Base-by-base conservation (phyloP, 2,113 vertebrate genomes). In the Uria lomvia region DNA sequence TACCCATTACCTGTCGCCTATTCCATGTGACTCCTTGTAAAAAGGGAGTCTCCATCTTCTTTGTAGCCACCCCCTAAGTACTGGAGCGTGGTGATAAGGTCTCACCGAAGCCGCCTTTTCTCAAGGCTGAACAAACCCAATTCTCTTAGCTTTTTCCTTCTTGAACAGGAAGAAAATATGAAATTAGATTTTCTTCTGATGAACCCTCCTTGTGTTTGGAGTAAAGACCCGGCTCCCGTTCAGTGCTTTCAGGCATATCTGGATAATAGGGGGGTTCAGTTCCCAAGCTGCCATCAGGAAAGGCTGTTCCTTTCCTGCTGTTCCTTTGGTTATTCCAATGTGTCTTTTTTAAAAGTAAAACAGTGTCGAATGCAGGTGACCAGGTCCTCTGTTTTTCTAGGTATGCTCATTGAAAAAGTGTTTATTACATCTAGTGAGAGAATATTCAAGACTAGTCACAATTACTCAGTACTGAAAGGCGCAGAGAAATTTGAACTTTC, bases 231-330 rank as follows among this genome's bases (percentile, higher is more conserved):
- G 1, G 38, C 50, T 60, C 20, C 23, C n/a, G 0, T 26, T 11
- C 12, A 5, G 38, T 2, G 4, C 20, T 63, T 15, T 9, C 30
- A 0, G 52, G 58, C 10, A 0, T 6, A 17, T 2, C 43, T 16
- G 82, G 29, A 1, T 30, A 12, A 0, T 5, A 1, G 36, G 0
- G 17, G 18, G 50, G 52, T 20, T 21, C 3, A 14, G 0, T 21
- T 18, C 5, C 12, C 72, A 12, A 73, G 32, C 75, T 40, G 53
- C 24, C 29, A 0, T 5, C 22, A 20, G 68, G 32, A 26, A 13
- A 2, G 29, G 16, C 0, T 10, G 32, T 4, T 16, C 11, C 27
- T 5, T 34, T 14, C n/a, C n/a, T n/a, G 16, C 0, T 10, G 32
- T 4, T 16, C 11, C 27, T 5, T 34, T 14, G 21, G 6, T 12